Percentiles rank a stretch among this genome's conserved stretches.
phyloP scores from a whole-genome alignment of 1,140 invertebrate genomes.

The Ephestia elutella region DNA sequence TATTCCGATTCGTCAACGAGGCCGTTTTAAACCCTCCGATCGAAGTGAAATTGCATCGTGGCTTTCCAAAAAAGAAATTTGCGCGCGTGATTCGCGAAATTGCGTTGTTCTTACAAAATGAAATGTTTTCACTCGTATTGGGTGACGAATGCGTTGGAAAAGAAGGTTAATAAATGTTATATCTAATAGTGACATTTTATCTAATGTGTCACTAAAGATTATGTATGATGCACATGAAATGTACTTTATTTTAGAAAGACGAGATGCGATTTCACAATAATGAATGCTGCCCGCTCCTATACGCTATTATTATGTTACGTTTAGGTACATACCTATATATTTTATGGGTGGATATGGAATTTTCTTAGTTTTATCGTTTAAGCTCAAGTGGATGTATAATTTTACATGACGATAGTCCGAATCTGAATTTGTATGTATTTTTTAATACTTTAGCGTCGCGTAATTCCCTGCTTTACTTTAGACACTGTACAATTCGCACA shows the following conservation, averaged over 20 bases:
- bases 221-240: too few species aligned
- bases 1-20: too few species aligned
- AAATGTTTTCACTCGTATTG: too few species aligned
- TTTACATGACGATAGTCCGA: slow-evolving; percentile 45
- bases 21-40: too few species aligned
- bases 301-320: slow-evolving; percentile 34
- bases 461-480: slow-evolving; percentile 42
- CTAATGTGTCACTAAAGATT: too few species aligned
- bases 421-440: slow-evolving; percentile 59
- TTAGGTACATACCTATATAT: slow-evolving; percentile 47
- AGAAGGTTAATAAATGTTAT: too few species aligned
- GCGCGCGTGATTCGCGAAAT: too few species aligned
- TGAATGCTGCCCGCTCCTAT: slow-evolving; percentile 11
- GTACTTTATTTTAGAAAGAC: slow-evolving; percentile 9
- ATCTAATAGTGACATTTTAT: too few species aligned
- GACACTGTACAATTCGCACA: slow-evolving; percentile 43
- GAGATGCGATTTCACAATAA: background rate
- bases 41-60: background rate
- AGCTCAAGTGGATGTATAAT: slow-evolving; percentile 52
- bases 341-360: slow-evolving; percentile 59
- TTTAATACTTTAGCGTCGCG: slow-evolving; percentile 31
- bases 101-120: too few species aligned
- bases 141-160: too few species aligned
- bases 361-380: slow-evolving; percentile 47
- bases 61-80: background rate